Evolutionary conservation across 2,113 vertebrate species (phyloP).

Genomic region (Sorex fumeus): DNA sequence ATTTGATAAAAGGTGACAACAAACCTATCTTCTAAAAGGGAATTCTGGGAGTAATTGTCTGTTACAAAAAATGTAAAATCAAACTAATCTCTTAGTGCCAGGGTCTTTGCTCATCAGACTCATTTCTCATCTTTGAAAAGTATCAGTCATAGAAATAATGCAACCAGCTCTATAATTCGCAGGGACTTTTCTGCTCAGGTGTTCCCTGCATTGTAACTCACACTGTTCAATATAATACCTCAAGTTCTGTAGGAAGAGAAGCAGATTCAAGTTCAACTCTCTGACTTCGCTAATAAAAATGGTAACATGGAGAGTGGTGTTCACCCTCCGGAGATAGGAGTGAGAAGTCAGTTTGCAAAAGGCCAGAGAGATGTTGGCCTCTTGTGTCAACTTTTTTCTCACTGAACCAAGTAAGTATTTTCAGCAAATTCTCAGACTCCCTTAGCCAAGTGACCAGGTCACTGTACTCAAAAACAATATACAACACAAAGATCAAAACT

Average conservation of each 20-base stretch:
- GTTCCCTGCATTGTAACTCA: slow-evolving; percentile 26
- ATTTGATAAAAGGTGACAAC: slow-evolving; percentile 64
- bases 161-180: slow-evolving; percentile 41
- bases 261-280: not conserved
- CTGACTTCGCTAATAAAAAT: slow-evolving; percentile 46
- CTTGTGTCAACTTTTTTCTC: slow-evolving; percentile 69
- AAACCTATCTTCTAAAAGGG: slow-evolving; percentile 52
- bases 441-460: slow-evolving; percentile 33
- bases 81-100: slow-evolving; percentile 53
- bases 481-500: slow-evolving; percentile 43
- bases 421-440: slow-evolving; percentile 50
- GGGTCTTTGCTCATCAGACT: slow-evolving; percentile 10
- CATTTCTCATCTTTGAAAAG: slow-evolving; percentile 59
- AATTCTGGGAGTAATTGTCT: slow-evolving; percentile 57
- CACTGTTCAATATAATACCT: not conserved
- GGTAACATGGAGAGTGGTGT: not conserved
- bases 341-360: slow-evolving; percentile 66
- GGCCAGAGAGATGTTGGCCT: slow-evolving; percentile 70
- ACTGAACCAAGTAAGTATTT: slow-evolving; percentile 43
- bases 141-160: slow-evolving; percentile 57
- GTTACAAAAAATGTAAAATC: slow-evolving; percentile 66
- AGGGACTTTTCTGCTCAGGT: slow-evolving; percentile 51
- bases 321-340: not conserved
- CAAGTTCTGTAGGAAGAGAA: not conserved
- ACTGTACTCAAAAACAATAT: not conserved